Percentiles rank a stretch among this genome's conserved stretches.
phyloP scores from a whole-genome alignment of 2,797 vertebrate genomes.

The Pyrocephalus nanus region DNA sequence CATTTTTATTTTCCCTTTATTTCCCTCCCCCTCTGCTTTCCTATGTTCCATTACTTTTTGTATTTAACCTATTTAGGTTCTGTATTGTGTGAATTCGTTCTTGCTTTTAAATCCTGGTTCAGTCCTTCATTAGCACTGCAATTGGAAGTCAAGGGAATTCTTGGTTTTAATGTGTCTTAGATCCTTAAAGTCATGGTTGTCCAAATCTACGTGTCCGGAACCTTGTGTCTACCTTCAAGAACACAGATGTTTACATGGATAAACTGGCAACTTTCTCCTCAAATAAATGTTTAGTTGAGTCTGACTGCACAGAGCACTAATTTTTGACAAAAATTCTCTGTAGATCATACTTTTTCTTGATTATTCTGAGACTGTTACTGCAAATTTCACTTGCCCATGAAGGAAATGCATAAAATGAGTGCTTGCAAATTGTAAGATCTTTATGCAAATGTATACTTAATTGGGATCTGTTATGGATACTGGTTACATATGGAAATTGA shows the following conservation, averaged over 20 bases:
- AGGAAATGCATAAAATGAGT: not conserved
- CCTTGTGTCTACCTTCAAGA: not conserved
- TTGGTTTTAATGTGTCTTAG: not conserved
- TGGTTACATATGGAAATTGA: not conserved
- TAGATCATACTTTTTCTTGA: not conserved
- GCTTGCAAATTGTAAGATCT: not conserved
- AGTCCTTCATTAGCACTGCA: not conserved
- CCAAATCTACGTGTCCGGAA: not conserved
- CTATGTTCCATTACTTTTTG: not conserved
- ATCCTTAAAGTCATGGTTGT: not conserved
- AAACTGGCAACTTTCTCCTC: not conserved
- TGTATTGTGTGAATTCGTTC: not conserved
- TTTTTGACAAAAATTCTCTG: not conserved
- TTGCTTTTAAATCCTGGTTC: not conserved
- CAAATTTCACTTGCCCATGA: not conserved
- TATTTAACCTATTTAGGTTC: not conserved
- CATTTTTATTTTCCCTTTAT: not conserved
- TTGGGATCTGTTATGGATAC: not conserved
- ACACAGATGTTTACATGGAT: not conserved
- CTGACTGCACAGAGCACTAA: not conserved
- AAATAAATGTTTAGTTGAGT: not conserved
- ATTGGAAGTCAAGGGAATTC: not conserved
- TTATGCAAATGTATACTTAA: not conserved
- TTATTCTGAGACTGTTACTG: not conserved
- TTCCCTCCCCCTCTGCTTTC: not conserved